These are phyloP conservation scores for Plumapathes pennacea DNA, from an alignment of 92 coral and sea anemone genomes.

Conservation along the genomic window DNA sequence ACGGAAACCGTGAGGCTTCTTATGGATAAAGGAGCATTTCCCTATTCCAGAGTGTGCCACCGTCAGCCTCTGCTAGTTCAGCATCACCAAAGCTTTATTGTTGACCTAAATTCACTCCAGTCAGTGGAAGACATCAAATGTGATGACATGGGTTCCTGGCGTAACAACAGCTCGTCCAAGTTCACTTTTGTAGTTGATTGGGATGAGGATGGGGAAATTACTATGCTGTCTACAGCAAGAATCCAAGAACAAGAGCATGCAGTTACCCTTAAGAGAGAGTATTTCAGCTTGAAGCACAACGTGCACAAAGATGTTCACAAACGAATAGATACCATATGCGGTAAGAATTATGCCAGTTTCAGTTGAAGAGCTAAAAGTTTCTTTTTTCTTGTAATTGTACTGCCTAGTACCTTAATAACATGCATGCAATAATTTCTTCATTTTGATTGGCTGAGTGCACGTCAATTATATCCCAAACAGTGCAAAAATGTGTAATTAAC, in stretches of 20 bases:
- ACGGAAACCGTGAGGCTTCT: too few species aligned
- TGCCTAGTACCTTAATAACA: too few species aligned
- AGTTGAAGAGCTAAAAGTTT: not conserved
- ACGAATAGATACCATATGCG: conserved; percentile 26
- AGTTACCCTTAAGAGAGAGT: conserved; percentile 37
- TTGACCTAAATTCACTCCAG: conserved; percentile 34
- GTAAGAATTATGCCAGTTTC: conserved; percentile 6
- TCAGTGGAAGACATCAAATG: conserved; percentile 44
- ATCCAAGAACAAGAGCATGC: conserved; percentile 6
- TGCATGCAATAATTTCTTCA: too few species aligned
- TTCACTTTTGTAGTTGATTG: conserved; percentile 22
- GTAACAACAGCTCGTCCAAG: conserved; percentile 42
- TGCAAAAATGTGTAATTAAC: too few species aligned
- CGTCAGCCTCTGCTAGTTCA: conserved; percentile 42
- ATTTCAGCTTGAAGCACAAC: conserved; percentile 27
- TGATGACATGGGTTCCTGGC: conserved; percentile 56
- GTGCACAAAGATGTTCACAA: conserved; percentile 28
- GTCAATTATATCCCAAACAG: too few species aligned
- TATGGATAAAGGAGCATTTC: conserved; percentile 24
- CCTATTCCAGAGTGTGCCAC: conserved; percentile 31
- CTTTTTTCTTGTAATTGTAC: too few species aligned
- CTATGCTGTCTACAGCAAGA: conserved; percentile 14
- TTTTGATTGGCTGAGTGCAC: too few species aligned
- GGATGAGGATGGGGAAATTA: conserved; percentile 8
- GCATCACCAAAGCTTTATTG: conserved; percentile 43